phyloP scores from a whole-genome alignment of 2,113 vertebrate genomes.

The Hyla sarda region DNA sequence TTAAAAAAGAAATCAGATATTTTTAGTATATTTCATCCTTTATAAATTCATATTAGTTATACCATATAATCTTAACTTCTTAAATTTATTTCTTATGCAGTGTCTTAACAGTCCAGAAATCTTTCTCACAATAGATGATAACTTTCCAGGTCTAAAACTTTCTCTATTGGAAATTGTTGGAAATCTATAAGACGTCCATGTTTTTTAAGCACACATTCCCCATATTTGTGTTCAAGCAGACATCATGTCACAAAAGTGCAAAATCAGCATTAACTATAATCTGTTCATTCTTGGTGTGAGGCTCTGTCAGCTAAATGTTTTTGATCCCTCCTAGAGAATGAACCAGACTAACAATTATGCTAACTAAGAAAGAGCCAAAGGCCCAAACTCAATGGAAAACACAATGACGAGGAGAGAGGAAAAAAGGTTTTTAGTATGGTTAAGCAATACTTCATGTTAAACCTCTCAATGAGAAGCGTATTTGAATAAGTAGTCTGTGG shows the following conservation, averaged over 20 bases:
- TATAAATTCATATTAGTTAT: too few relatives aligned
- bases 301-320: constrained; percentile 25
- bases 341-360: constrained; percentile 18
- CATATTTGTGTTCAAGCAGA: not conserved
- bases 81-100: too few relatives aligned
- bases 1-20: too few relatives aligned
- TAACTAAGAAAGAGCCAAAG: constrained; percentile 22
- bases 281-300: not conserved
- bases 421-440: constrained; percentile 22
- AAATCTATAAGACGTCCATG: not conserved
- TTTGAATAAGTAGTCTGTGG: constrained; percentile 30
- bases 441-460: constrained; percentile 31
- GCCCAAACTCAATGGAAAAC: not conserved
- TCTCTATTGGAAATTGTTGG: not conserved
- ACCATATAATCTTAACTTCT: too few relatives aligned
- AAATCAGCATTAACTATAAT: constrained; percentile 14
- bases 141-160: not conserved
- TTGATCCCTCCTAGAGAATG: not conserved
- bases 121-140: not conserved
- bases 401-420: constrained; percentile 13
- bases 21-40: too few relatives aligned
- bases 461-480: constrained; percentile 30
- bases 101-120: not conserved
- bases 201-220: not conserved
- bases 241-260: constrained; percentile 10